These are phyloP conservation scores for Bombus pyrosoma DNA, from an alignment of 1,140 invertebrate genomes.

Conservation along the genomic window DNA sequence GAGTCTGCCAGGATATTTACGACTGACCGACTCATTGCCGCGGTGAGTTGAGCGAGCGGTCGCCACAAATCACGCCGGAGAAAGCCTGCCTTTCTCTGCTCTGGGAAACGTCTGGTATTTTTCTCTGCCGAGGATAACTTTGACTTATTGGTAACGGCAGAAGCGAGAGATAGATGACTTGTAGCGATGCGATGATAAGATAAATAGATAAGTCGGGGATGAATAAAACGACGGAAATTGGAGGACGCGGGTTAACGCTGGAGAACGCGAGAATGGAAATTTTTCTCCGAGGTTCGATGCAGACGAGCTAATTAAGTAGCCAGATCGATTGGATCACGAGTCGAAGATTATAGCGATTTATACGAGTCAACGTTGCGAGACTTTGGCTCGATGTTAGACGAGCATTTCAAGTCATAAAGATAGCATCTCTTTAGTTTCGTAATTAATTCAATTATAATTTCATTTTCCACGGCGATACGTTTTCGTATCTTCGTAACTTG, in stretches of 20 bases:
- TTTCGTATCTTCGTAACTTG: too few species aligned
- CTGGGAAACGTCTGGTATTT: constrained; percentile 82
- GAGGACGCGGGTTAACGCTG: not conserved
- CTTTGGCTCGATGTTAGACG: too few species aligned
- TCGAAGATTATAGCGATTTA: too few species aligned
- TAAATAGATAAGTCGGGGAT: not conserved
- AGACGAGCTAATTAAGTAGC: too few species aligned
- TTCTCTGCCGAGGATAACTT: constrained; percentile 81
- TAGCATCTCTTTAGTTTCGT: too few species aligned
- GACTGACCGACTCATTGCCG: constrained; percentile 82
- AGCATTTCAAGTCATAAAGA: too few species aligned
- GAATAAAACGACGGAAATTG: not conserved
- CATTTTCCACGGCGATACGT: too few species aligned
- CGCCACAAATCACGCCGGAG: constrained; percentile 81
- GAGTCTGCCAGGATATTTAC: constrained; percentile 79
- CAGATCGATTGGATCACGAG: too few species aligned
- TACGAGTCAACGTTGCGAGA: too few species aligned
- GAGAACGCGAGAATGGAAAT: not conserved
- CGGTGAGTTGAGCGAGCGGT: constrained; percentile 81
- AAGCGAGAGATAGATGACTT: constrained; percentile 48
- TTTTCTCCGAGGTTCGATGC: not conserved
- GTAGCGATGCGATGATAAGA: not conserved
- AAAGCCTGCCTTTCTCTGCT: constrained; percentile 81
- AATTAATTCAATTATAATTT: too few species aligned
- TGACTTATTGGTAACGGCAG: constrained; percentile 82